phyloP scores from a whole-genome alignment of 1,140 invertebrate species.

The honey bee (Apis mellifera) region Amel_HAv3.1 CM009944.2:6333001-6333500 shows the following conservation, averaged over 20 bases:
- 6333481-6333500: no score
- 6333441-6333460: no score
- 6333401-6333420: no score
- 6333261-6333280: conserved; percentile 1
- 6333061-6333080: conserved; percentile 39
- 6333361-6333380: no score
- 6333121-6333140: conserved; percentile 60
- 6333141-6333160: conserved; percentile 63
- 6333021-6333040: conserved; percentile 3
- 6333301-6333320: not conserved
- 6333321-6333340: no score
- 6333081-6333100: conserved; percentile 31
- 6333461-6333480: no score
- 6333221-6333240: conserved; percentile 44
- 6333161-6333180: conserved; percentile 60
- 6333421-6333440: no score
- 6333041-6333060: conserved; percentile 35
- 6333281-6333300: conserved; percentile 1
- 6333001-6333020: not conserved
- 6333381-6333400: no score
- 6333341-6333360: no score
- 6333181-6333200: conserved; percentile 60
- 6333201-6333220: conserved; percentile 65
- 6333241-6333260: conserved; percentile 55
- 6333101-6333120: conserved; percentile 39